phyloP scores from a whole-genome alignment of 1,140 invertebrate species.

The Rhynchophorus ferrugineus region DNA sequence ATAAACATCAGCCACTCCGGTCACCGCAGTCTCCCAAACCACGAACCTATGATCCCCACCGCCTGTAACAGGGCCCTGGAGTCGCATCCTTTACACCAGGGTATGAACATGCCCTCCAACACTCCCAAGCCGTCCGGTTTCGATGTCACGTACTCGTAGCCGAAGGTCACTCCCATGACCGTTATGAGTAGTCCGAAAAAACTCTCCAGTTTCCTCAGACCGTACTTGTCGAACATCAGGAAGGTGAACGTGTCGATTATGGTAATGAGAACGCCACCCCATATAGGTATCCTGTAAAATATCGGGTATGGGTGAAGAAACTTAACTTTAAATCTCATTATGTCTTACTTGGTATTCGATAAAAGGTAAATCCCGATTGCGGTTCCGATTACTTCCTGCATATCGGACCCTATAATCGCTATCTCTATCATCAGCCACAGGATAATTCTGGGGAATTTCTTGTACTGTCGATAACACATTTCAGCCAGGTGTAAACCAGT shows the following conservation, averaged over 20 bases:
- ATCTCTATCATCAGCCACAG: slow-evolving; percentile 94
- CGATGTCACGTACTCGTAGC: slow-evolving; percentile 77
- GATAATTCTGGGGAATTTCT: slow-evolving; percentile 65
- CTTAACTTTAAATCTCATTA: no score
- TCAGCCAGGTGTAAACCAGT: slow-evolving; percentile 74
- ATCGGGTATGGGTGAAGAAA: no score
- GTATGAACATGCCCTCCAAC: slow-evolving; percentile 76
- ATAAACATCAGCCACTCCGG: background rate
- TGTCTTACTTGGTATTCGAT: slow-evolving; percentile 65
- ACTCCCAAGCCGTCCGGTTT: slow-evolving; percentile 65
- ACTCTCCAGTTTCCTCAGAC: slow-evolving; percentile 79
- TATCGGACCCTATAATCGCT: slow-evolving; percentile 90
- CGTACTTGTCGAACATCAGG: slow-evolving; percentile 85
- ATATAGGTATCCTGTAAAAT: slow-evolving; percentile 71
- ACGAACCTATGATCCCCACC: slow-evolving; percentile 73
- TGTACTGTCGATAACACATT: slow-evolving; percentile 77
- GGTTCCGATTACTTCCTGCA: slow-evolving; percentile 91
- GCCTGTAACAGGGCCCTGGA: slow-evolving; percentile 66
- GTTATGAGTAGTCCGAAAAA: slow-evolving; percentile 82
- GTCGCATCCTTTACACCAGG: slow-evolving; percentile 71
- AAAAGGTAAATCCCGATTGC: slow-evolving; percentile 85
- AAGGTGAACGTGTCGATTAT: slow-evolving; percentile 89
- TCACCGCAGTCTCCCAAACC: background rate
- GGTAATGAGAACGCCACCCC: slow-evolving; percentile 82
- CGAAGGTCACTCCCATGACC: slow-evolving; percentile 84